Base-by-base conservation (phyloP, 2,888 invertebrate genomes). In the Andrena bicolor region DNA sequence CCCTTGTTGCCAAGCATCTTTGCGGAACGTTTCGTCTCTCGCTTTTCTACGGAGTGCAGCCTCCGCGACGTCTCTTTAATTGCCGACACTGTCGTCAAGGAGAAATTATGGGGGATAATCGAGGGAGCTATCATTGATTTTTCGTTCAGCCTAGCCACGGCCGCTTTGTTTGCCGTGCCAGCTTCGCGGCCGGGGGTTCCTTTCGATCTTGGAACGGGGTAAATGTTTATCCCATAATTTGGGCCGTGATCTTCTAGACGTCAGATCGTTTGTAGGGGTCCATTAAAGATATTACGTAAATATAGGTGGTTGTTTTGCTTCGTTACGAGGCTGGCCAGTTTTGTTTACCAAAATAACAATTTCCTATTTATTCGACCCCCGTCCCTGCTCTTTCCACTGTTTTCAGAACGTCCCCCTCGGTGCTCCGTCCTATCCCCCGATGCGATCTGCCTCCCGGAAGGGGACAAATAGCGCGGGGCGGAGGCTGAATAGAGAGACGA, bases 21-120 rank as follows among this genome's bases (percentile, higher is more conserved):
- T 76, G 74, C 80, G 64, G 56, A 78, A 74, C 65, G 68, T 81
- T 83, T 76, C 83, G 79, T 79, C 81, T 77, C 79, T 84, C 71
- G 49, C 61, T 74, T 84, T 85, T 76, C 73, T 53, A 16, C 63
- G 48, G 66, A 51, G 53, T 26, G 26, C 69, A 56, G 10, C 49
- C 35, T 73, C 35, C 60, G 28, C 51, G 66, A 66, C 73, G 35
- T 71, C 49, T 56, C 48, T 75, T 70, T 77, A 71, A 49, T 69
- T 56, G 64, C 53, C 35, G 56, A 61, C 61, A 32, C 69, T 32
- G 81, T 81, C 26, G 80, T 48, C 61, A 74, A 20, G 74, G 48
- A 16, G 48, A 65, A 56, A 75, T 61, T 32, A 53, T 58, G 32
- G 16, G 49, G 13, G 13, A 53, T 13, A 3, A 51, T 49, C 30